Conservation (phyloP, 2,888 invertebrate genomes). For the Nomada ferruginata region DNA sequence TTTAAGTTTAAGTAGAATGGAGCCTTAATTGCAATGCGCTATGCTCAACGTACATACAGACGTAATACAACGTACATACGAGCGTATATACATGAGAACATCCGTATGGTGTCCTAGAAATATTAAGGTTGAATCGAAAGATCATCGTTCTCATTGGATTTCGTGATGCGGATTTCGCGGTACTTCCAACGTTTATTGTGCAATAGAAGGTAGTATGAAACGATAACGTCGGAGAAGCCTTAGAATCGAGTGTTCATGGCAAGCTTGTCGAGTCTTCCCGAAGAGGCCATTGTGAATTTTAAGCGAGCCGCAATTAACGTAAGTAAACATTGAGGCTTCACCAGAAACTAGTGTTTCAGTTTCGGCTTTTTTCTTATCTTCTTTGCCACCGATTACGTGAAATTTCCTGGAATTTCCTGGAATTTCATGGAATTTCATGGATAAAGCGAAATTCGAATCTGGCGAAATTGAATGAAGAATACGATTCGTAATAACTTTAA, state of each 20-base stretch:
- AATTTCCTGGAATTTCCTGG: neutral
- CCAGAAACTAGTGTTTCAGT: neutral
- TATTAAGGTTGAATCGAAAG: constrained; percentile 23
- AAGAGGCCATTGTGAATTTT: constrained; percentile 42
- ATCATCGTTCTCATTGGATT: constrained; percentile 24
- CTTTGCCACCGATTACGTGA: constrained; percentile 1
- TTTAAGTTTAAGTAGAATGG: constrained; percentile 43
- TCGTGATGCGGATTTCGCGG: neutral
- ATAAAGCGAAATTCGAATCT: neutral
- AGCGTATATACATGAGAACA: constrained; percentile 30
- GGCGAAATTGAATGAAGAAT: constrained; percentile 16
- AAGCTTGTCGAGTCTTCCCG: constrained; percentile 56
- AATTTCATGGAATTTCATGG: too few relatives aligned
- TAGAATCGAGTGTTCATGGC: constrained; percentile 51
- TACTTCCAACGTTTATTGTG: neutral
- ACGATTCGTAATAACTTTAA: constrained; percentile 11
- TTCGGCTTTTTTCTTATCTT: neutral
- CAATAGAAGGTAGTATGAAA: constrained; percentile 8
- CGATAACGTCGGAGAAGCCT: constrained; percentile 26
- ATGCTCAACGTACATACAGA: constrained; percentile 61
- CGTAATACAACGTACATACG: constrained; percentile 17
- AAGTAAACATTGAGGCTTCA: constrained; percentile 28
- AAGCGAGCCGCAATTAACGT: constrained; percentile 48
- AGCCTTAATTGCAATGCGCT: constrained; percentile 55
- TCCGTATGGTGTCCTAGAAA: constrained; percentile 41